Percentiles rank a stretch among this genome's conserved stretches.
These are phyloP conservation scores for Brachionus sp. DNA, from an alignment of 1,140 invertebrate genomes.

Conservation along the genomic window DNA sequence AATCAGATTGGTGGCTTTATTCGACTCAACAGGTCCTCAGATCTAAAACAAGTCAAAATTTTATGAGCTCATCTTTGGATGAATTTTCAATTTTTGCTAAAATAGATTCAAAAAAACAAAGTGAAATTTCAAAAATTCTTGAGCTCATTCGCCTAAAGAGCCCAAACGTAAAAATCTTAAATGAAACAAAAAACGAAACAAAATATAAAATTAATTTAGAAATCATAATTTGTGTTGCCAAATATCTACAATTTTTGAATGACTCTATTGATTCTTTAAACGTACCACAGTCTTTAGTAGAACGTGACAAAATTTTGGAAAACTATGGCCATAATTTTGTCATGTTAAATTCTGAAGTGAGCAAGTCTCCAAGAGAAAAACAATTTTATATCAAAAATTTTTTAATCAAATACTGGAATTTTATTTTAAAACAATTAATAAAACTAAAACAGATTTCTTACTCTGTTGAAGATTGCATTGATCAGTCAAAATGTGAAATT, in stretches of 20 bases:
- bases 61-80: background rate
- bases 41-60: background rate
- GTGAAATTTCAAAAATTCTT: background rate
- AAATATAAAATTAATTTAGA: background rate
- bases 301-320: background rate
- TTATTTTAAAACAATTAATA: constrained; percentile 14
- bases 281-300: background rate
- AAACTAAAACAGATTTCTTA: constrained; percentile 6
- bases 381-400: constrained; percentile 22
- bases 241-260: constrained; percentile 21
- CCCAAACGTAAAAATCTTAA: background rate
- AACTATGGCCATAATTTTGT: background rate
- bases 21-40: background rate
- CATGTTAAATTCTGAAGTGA: background rate
- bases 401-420: constrained; percentile 8
- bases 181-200: background rate
- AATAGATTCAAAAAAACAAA: background rate
- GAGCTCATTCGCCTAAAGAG: background rate
- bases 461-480: background rate
- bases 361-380: background rate
- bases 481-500: background rate
- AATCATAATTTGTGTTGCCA: background rate
- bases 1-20: constrained; percentile 13
- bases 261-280: constrained; percentile 11
- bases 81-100: background rate